Conservation (phyloP, 2,113 vertebrate species). For the Hemiprocne comata region DNA sequence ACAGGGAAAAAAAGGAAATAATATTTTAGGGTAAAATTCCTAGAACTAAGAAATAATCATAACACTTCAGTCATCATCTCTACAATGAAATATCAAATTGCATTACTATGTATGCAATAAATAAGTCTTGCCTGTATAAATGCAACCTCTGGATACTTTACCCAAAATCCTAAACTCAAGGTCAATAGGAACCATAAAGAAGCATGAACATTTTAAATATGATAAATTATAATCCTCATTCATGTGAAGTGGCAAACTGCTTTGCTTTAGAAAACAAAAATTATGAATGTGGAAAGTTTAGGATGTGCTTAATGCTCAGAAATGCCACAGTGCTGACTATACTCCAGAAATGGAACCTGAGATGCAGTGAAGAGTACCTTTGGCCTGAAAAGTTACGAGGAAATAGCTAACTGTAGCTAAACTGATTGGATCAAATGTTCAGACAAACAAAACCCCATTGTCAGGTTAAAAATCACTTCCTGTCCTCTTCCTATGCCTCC, state of each 20-base stretch:
- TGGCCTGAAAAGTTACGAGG: neutral
- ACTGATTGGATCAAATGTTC: rapidly evolving
- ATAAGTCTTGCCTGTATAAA: neutral
- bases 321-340: neutral
- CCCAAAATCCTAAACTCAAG: neutral
- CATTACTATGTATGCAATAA: neutral
- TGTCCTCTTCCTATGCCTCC: neutral
- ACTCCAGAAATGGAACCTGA: neutral
- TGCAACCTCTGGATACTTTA: neutral
- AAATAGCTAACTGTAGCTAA: neutral
- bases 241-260: neutral
- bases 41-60: neutral
- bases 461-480: neutral
- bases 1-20: neutral
- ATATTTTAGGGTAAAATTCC: neutral
- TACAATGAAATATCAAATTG: neutral
- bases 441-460: neutral
- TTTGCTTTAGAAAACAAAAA: neutral
- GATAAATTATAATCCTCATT: neutral
- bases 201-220: neutral
- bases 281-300: neutral
- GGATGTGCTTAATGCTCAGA: neutral
- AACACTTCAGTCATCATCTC: neutral
- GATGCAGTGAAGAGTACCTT: neutral
- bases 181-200: neutral